A percentile compares a stretch with the other conserved stretches of the same genome.
phyloP scores from a whole-genome alignment of 1,140 invertebrate species.

The Papilio polytes region DNA sequence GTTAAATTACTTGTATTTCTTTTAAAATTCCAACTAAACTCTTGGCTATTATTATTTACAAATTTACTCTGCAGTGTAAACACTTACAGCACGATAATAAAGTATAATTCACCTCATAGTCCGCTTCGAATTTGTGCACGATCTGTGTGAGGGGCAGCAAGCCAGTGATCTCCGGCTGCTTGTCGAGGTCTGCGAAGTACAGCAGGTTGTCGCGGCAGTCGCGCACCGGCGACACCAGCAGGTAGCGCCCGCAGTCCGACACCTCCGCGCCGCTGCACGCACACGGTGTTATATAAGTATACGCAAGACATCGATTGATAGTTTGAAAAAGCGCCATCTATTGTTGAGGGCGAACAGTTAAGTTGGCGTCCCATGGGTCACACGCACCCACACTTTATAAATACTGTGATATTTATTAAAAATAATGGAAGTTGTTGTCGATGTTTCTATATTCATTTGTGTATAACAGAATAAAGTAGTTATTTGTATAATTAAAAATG shows the following conservation, averaged over 20 bases:
- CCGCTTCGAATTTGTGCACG: constrained; percentile 95
- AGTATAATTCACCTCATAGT: constrained; percentile 90
- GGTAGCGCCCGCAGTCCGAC: constrained; percentile 96
- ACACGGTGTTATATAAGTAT: neutral
- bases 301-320: neutral
- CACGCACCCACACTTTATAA: too few relatives aligned
- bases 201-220: constrained; percentile 95
- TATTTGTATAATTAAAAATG: too few relatives aligned
- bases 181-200: constrained; percentile 91
- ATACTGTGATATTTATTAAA: too few relatives aligned
- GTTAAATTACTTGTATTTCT: too few relatives aligned
- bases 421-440: too few relatives aligned
- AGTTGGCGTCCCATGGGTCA: too few relatives aligned
- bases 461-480: too few relatives aligned
- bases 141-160: constrained; percentile 89
- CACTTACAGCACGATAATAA: neutral
- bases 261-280: constrained; percentile 89
- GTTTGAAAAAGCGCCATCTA: neutral
- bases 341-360: neutral
- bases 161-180: constrained; percentile 85
- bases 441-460: too few relatives aligned
- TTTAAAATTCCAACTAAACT: too few relatives aligned
- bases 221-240: constrained; percentile 91
- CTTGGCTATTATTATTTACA: too few relatives aligned
- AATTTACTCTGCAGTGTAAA: neutral